These are phyloP conservation scores for Dicerorhinus sumatrensis DNA, from an alignment of 2,113 vertebrate species.

Conservation along the genomic window DNA sequence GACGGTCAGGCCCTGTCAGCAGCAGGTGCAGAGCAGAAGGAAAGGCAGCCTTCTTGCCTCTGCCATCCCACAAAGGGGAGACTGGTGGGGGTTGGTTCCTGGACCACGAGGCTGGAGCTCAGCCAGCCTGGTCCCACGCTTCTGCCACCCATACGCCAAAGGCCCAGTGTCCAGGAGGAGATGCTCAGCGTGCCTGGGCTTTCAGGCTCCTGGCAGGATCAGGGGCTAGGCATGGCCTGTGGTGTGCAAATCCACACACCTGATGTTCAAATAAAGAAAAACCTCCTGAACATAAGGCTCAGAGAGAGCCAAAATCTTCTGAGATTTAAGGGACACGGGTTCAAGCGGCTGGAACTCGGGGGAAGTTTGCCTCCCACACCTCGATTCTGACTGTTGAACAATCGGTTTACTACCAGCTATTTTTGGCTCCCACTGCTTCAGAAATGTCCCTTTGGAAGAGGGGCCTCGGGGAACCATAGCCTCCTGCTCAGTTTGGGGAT, in stretches of 20 bases:
- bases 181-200: neutral
- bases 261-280: neutral
- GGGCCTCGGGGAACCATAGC: conserved; percentile 52
- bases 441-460: conserved; percentile 67
- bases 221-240: too few species aligned
- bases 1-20: neutral
- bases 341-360: neutral
- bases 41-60: neutral
- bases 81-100: neutral
- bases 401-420: neutral
- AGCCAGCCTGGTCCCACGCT: neutral
- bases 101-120: neutral
- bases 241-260: neutral
- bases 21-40: neutral
- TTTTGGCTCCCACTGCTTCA: conserved; percentile 55
- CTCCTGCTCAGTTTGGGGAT: conserved; percentile 75
- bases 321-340: neutral
- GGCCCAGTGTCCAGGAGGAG: fast-evolving
- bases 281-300: neutral
- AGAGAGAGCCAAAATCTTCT: neutral
- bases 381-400: neutral
- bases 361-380: neutral
- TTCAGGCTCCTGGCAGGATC: neutral
- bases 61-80: neutral
- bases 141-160: neutral